phyloP scores from a whole-genome alignment of 2,113 vertebrate genomes.

The Rynchops niger region DNA sequence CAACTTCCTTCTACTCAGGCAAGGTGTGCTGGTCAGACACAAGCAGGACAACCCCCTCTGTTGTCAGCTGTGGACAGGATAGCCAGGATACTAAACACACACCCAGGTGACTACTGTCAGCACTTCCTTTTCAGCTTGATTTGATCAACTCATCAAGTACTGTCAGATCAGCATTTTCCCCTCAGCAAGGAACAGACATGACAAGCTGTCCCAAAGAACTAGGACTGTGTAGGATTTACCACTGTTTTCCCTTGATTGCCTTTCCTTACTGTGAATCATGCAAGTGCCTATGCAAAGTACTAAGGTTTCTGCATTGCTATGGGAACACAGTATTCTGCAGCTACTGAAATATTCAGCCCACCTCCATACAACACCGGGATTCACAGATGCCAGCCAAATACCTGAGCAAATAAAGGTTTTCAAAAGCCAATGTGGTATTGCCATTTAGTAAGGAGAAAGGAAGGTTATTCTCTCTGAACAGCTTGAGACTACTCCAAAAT shows the following conservation, averaged over 20 bases:
- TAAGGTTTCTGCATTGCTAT: constrained; percentile 26
- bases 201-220: neutral
- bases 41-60: neutral
- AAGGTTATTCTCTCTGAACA: neutral
- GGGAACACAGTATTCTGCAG: constrained; percentile 39
- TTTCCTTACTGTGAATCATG: neutral
- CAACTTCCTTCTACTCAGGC: neutral
- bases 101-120: neutral
- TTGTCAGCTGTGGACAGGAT: neutral
- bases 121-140: neutral
- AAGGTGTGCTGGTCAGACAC: neutral
- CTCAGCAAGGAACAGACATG: neutral
- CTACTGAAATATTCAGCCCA: constrained; percentile 18
- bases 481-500: neutral
- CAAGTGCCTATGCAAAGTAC: neutral
- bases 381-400: neutral
- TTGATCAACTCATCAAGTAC: neutral
- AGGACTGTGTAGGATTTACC: neutral
- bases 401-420: constrained; percentile 7
- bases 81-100: neutral
- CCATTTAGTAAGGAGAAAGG: neutral
- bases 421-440: neutral
- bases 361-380: neutral
- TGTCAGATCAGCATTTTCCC: neutral
- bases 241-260: neutral